Base-by-base conservation (phyloP, 64 coral and sea anemone species). In the Dendronephthya gigantea region DNA sequence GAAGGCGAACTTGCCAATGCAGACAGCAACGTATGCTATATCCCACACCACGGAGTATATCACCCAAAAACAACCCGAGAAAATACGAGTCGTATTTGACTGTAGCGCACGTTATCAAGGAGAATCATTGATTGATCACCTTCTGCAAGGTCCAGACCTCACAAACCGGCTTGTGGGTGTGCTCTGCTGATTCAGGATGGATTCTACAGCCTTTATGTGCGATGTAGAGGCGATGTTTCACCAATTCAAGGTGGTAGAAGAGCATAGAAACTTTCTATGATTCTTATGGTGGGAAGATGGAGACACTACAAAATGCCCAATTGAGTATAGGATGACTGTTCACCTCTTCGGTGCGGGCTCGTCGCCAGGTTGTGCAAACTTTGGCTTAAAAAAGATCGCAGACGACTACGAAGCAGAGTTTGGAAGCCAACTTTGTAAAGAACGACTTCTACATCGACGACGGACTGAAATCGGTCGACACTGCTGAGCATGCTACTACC, bases 251-350 rank as follows among this genome's bases (percentile, higher is more conserved):
- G 66, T 70, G 8, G 8, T 31, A 25, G 29, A 70, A n/a, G 23
- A 8, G 6, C 66, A 70, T 32, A 9, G 66, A 70, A 70, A 70
- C 66, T n/a, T 70, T n/a, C 66, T 70, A 70, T 7, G 66, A 70
- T 70, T 70, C 66, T n/a, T 70, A 6, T 70, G 66, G 66, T 70
- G 66, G 66, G 66, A 70, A 70, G 66, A 70, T n/a, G 66, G 19
- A n/a, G 66, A 70, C 27, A 70, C 30, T n/a, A 70, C 66, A 32
- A 70, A 70, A 32, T n/a, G 30, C 9, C 19, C 30, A 32, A 8
- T 25, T 9, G 66, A 70, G 66, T 70, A 70, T n/a, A 22, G 66
- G 7, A 70, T 70, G 66, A 70, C 66, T n/a, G 66, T 70, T 7
- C 66, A 70, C 66, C 27, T 70, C 9, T 70, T 70, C n/a, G 66